Conservation (phyloP, 2,797 vertebrate genomes). For the Syngnathus acus region DNA sequence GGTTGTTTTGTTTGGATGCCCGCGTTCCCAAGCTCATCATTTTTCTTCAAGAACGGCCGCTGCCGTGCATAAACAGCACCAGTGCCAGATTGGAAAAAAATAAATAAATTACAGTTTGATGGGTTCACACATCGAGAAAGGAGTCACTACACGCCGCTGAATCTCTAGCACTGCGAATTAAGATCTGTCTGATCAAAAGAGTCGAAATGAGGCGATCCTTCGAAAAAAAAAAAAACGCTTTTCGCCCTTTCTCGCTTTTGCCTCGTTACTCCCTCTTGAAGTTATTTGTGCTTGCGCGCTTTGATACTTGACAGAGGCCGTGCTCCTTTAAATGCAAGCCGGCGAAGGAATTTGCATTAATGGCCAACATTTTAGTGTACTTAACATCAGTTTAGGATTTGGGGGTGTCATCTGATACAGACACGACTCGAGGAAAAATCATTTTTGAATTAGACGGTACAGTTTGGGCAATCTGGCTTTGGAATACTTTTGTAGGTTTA, state of each 20-base stretch:
- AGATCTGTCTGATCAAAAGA: slow-evolving; percentile 67
- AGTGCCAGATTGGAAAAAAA: background rate
- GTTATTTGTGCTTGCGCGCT: slow-evolving; percentile 36
- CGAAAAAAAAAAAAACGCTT: background rate
- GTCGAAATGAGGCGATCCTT: slow-evolving; percentile 60
- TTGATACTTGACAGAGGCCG: slow-evolving; percentile 52
- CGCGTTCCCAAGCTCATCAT: background rate
- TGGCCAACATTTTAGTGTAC: slow-evolving; percentile 46
- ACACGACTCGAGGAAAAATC: background rate
- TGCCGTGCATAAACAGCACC: background rate
- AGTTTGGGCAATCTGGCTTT: too few relatives aligned
- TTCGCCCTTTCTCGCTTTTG: slow-evolving; percentile 21
- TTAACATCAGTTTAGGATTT: slow-evolving; percentile 44
- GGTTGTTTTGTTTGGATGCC: slow-evolving; percentile 1
- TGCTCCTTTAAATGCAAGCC: background rate
- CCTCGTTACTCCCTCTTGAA: slow-evolving; percentile 47
- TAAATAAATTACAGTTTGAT: background rate
- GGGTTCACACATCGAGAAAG: background rate
- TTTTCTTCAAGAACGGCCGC: background rate
- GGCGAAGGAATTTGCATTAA: slow-evolving; percentile 55
- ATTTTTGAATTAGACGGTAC: background rate
- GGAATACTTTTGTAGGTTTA: too few relatives aligned
- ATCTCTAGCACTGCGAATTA: slow-evolving; percentile 49
- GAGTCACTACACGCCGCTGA: background rate
- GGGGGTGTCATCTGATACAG: background rate